Base-by-base conservation (phyloP, 2,888 invertebrate genomes). In the Pheosia tremula region DNA sequence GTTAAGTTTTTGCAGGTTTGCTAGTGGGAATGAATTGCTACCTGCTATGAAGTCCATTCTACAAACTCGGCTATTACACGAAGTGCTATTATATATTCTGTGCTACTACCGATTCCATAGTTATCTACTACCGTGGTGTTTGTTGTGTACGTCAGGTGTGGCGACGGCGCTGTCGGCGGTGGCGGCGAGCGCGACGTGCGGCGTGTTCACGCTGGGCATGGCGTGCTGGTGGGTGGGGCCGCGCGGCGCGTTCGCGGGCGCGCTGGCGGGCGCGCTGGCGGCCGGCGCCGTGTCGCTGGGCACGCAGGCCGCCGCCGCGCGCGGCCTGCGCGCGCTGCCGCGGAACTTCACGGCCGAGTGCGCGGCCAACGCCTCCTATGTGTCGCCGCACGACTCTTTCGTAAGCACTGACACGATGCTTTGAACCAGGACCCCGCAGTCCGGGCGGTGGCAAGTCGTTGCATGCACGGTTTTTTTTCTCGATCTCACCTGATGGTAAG, bases 191-290 rank as follows among this genome's bases (percentile, higher is more conserved):
- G 96, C 97, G 7, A 96, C 97, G 0, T 96, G 97, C 75, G 98
- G 97, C 0, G 94, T 97, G 9, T 98, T 98, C 81, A 96, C 97
- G 0, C 89, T 98, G 37, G 98, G 98, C 65, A 97, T 98, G 96
- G 91, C 96, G 69, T 95, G 97, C 79, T 97, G 97, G 54, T 97
- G 97, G 96, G 95, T 96, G 60, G 97, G 96, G 62, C 95, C 95
- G 0, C 91, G 95, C 77, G 96, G 97, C 57, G 94, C 95, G 38
- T 76, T 96, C 64, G 90, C 95, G 60, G 95, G 97, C 62, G 94
- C 95, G 55, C 57, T 95, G 47, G 81, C 95, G 3, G 96, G 97
- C 61, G 94, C 95, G 45, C 76, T 96, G 66, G 90, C 61, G 3
- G 54, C 95, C 56, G 95, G 97, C 64, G 94, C 95, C 8, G 64